A percentile compares a stretch with the other conserved stretches of the same genome.
phyloP scores from a whole-genome alignment of 2,113 vertebrate species.

The Crocuta crocuta region DNA sequence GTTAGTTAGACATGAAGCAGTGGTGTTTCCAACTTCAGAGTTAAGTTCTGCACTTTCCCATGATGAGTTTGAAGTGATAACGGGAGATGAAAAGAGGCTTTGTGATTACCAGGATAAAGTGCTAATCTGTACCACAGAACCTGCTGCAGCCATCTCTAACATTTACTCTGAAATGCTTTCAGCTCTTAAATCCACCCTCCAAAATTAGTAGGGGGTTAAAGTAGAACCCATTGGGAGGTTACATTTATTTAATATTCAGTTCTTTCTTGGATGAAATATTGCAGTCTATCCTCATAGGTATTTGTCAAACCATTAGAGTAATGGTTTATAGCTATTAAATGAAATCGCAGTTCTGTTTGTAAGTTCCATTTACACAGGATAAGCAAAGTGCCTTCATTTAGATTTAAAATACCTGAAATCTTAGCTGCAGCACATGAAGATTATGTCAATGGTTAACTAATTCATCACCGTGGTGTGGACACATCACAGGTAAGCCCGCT shows the following conservation, averaged over 20 bases:
- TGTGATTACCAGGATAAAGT: slow-evolving; percentile 84
- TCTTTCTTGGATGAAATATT: slow-evolving; percentile 88
- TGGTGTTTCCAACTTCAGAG: slow-evolving; percentile 71
- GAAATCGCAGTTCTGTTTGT: slow-evolving; percentile 89
- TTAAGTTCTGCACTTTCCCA: slow-evolving; percentile 82
- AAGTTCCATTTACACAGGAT: slow-evolving; percentile 87
- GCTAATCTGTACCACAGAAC: slow-evolving; percentile 85
- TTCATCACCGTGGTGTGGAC: slow-evolving; percentile 66
- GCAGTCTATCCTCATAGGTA: slow-evolving; percentile 87
- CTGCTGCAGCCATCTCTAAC: slow-evolving; percentile 84
- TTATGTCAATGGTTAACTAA: slow-evolving; percentile 79
- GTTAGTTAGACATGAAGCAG: slow-evolving; percentile 63
- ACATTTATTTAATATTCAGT: slow-evolving; percentile 91
- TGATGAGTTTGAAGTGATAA: slow-evolving; percentile 84
- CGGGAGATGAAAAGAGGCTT: slow-evolving; percentile 80
- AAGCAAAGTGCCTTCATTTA: slow-evolving; percentile 89
- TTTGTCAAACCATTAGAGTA: slow-evolving; percentile 90
- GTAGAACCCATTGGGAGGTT: slow-evolving; percentile 86
- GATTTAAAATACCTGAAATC: slow-evolving; percentile 84
- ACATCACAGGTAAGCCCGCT: neutral
- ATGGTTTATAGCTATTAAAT: slow-evolving; percentile 89
- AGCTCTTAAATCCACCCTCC: slow-evolving; percentile 87
- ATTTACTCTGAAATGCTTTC: slow-evolving; percentile 88
- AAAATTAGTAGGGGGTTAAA: slow-evolving; percentile 88
- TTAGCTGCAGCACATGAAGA: slow-evolving; percentile 71